Base-by-base conservation (phyloP, 2,113 vertebrate genomes). In the Pitta sordida region DNA sequence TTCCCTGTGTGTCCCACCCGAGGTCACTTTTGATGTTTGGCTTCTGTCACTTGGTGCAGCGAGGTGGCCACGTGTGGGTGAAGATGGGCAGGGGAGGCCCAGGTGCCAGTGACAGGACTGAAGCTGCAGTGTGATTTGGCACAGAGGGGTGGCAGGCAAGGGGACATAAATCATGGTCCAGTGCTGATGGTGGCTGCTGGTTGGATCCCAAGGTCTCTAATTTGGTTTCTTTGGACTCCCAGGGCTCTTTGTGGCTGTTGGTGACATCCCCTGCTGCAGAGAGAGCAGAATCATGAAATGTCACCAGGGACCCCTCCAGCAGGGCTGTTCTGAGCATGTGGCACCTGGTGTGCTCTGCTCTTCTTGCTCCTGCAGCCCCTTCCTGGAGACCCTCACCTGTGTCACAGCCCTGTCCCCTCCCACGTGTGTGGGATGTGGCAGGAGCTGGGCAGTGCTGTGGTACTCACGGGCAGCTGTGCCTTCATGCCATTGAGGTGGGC, bases 401-500 rank as follows among this genome's bases (percentile, higher is more conserved):
- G 34, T 39, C n/a, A 22, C 27, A 51, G 48, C 36, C 68, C 71
- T 7, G 6, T 76, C 16, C 76, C 58, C 27, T 60, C 62, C 43
- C 43, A 41, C 2, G 32, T 20, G 41, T 46, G 63, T 17, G 22
- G 62, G 39, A 16, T 4, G 13, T 30, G 44, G 23, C 44, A 36
- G 44, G 64, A 36, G n/a, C n/a, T 3, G 3, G 39, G 23, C n/a
- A 46, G 37, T 0, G 5, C 8, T 52, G 46, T 46, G 44, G 36
- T 73, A 98, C 98, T 98, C 95, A 99, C 99, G 12, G 93, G 93
- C 21, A 90, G 46, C 39, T 94, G 96, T 0, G 90, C 88, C 91
- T 98, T 98, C 0, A 95, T 90, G 36, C 98, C 95, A 3, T 98
- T 99, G 96, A 99, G 98, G 87, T 99, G 98, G 34, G 98, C 96